Evolutionary conservation across 35 echinoderm and acorn worm genomes (phyloP), one percentile per base, ranked within the genome.

Genomic region (Eucidaris tribuloides): DNA sequence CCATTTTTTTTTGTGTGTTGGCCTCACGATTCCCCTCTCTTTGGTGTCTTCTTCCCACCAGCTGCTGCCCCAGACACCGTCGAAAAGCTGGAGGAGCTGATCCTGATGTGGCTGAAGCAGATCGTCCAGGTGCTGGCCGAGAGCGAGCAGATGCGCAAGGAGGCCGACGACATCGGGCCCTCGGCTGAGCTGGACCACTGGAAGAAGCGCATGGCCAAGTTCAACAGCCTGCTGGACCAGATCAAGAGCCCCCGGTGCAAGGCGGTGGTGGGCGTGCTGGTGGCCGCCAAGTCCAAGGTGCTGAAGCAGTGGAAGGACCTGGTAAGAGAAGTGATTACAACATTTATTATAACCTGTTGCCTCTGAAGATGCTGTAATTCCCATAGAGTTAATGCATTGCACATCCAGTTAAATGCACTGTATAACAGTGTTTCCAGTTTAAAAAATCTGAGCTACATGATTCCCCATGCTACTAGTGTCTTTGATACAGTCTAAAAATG

Each of bases 101-200:
- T 87, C 55, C 45, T 88, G 0, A 82, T 86, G 80, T 99, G 96
- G 96, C 76, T 87, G 17, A 99, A 87, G 83, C 96, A 99, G 83
- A 99, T 99, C 62, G 96, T 93, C 41, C 96, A 99, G 48, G 96
- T 99, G n/a, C 83, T 99, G 30, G 82, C 96, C 2, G 82, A 99
- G 91, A 99, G 96, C 24, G 96, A 99, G 74, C 96, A 99, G 84
- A 99, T 99, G 96, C 77, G 96, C 24, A 99, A 99, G 49, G 96
- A 99, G 42, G 96, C 96, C 7, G 96, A 99, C 43, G 91, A 99
- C 83, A 99, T 99, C 24, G 96, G 96, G 18, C 96, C 96, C 11
- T 77, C 96, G 41, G 96, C 96, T 40, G 96, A 99, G 74, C 90
- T 99, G 56, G 96, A 99, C 64, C 96, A 99, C 58, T 99, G 96